These are phyloP conservation scores for Atherinosoma microstoma DNA, from an alignment of 2,797 vertebrate genomes.

Conservation along the genomic window DNA sequence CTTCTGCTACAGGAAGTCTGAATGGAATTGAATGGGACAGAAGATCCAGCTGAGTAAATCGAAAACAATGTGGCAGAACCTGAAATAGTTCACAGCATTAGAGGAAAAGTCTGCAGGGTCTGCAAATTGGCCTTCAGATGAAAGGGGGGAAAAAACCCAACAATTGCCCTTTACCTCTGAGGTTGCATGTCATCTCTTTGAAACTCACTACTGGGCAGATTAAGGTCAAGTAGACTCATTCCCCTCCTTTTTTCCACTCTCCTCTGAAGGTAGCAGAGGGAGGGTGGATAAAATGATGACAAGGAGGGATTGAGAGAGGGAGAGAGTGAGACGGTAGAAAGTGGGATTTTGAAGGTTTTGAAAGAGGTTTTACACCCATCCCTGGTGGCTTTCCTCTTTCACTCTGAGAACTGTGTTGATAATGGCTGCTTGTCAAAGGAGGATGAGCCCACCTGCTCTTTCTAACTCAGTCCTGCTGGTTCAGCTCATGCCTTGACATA, in stretches of 20 bases:
- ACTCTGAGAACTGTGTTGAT: slow-evolving; percentile 75
- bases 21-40: slow-evolving; percentile 39
- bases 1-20: slow-evolving; percentile 10
- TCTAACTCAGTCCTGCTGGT: slow-evolving; percentile 60
- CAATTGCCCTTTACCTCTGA: slow-evolving; percentile 85
- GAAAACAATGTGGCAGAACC: slow-evolving; percentile 69
- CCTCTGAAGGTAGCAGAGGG: slow-evolving; percentile 69
- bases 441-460: slow-evolving; percentile 77
- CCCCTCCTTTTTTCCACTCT: slow-evolving; percentile 37
- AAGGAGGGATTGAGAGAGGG: slow-evolving; percentile 62
- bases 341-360: slow-evolving; percentile 80
- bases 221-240: slow-evolving; percentile 85
- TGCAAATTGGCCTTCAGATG: slow-evolving; percentile 82
- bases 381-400: slow-evolving; percentile 74
- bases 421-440: slow-evolving; percentile 78
- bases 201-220: slow-evolving; percentile 84
- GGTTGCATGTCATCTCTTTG: slow-evolving; percentile 85
- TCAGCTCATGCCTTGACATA: slow-evolving; percentile 58
- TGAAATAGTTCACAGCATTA: slow-evolving; percentile 73
- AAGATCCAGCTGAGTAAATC: slow-evolving; percentile 56
- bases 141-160: slow-evolving; percentile 54
- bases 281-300: slow-evolving; percentile 71
- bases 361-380: slow-evolving; percentile 81
- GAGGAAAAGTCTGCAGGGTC: slow-evolving; percentile 65
- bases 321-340: slow-evolving; percentile 61